These are phyloP conservation scores for Idaea dimidiata DNA, from an alignment of 2,888 invertebrate genomes.

Conservation along the genomic window DNA sequence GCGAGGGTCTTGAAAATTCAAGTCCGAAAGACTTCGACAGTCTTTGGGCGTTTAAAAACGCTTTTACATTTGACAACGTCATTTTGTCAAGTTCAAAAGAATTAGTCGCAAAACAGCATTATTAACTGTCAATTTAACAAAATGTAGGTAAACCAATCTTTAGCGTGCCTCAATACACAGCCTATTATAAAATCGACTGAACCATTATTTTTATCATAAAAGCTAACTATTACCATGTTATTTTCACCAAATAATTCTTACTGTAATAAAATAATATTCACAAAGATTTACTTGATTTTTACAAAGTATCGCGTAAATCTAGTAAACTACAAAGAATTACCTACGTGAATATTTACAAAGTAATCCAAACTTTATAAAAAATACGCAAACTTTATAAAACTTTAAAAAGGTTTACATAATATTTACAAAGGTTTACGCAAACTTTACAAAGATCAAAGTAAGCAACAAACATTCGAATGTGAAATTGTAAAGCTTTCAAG, in stretches of 20 bases:
- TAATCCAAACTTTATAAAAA: too few relatives aligned
- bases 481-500: background rate
- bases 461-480: background rate
- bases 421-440: background rate
- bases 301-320: background rate
- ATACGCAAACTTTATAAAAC: too few relatives aligned
- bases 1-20: too few relatives aligned
- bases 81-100: too few relatives aligned
- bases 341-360: background rate
- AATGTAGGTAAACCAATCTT: background rate
- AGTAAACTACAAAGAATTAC: background rate
- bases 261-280: background rate
- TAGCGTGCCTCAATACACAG: background rate
- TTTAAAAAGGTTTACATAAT: background rate
- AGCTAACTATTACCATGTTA: background rate
- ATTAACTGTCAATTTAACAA: background rate
- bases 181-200: constrained; percentile 1
- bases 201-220: background rate
- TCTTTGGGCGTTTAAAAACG: too few relatives aligned
- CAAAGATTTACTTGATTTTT: too few relatives aligned
- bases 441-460: background rate
- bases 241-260: background rate
- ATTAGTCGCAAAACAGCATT: background rate
- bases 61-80: too few relatives aligned
- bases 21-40: too few relatives aligned